Percentiles rank a stretch among this genome's conserved stretches.
Evolutionary conservation across 2,888 invertebrate species (phyloP).

Genomic region (Eupithecia inturbata): DNA sequence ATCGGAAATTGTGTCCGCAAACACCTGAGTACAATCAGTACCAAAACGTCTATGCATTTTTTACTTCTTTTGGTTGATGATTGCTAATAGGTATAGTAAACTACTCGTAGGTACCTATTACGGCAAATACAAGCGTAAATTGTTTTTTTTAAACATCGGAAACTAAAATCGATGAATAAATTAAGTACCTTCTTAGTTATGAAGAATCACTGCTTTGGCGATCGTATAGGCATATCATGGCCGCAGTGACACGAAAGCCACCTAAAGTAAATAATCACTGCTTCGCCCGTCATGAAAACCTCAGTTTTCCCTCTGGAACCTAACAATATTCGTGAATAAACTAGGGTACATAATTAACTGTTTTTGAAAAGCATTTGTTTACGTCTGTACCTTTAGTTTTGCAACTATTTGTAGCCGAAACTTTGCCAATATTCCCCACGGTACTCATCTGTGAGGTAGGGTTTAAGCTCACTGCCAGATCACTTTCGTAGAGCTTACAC

Average conservation of each 20-base stretch:
- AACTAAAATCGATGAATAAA: no score
- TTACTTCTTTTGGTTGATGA: neutral
- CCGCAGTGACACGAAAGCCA: no score
- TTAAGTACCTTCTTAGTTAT: neutral
- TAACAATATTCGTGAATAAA: neutral
- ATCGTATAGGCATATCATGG: no score
- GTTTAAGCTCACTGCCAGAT: neutral
- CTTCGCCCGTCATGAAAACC: neutral
- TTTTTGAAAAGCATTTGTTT: neutral
- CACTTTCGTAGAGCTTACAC: neutral
- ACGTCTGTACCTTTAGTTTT: constrained; percentile 9
- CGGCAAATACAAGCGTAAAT: neutral
- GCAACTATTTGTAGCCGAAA: constrained; percentile 42
- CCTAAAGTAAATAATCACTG: no score
- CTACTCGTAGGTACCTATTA: neutral
- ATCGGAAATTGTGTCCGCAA: constrained; percentile 46
- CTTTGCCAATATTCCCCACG: constrained; percentile 46
- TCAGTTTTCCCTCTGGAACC: no score
- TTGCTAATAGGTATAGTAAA: neutral
- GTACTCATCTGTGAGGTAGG: constrained; percentile 25
- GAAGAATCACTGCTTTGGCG: neutral
- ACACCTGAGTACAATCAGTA: constrained; percentile 25
- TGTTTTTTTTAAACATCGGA: neutral
- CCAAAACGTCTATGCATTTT: neutral
- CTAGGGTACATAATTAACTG: neutral